Conservation (phyloP, 2,113 vertebrate species). For the Hucho hucho region DNA sequence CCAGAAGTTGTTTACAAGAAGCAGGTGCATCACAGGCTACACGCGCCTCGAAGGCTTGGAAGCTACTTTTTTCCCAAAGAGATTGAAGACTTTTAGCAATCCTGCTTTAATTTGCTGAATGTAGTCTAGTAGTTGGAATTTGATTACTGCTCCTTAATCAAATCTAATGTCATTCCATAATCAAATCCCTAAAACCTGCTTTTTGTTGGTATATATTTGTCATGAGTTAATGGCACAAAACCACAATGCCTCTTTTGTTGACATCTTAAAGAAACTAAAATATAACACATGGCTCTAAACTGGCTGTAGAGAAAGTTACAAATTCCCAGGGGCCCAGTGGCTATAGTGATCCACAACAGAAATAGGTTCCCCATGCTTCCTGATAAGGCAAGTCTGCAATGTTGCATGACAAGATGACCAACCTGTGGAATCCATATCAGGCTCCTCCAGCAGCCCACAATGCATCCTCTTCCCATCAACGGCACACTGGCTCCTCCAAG, state of each 20-base stretch:
- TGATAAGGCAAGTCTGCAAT: slow-evolving; percentile 7
- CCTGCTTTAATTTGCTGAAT: too few relatives aligned
- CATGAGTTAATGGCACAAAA: not conserved
- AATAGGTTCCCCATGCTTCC: slow-evolving; percentile 44
- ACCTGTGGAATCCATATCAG: slow-evolving; percentile 99
- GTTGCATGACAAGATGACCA: slow-evolving; percentile 69
- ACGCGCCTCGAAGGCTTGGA: not conserved
- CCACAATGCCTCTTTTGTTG: slow-evolving; percentile 4
- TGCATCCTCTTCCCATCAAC: slow-evolving; percentile 99
- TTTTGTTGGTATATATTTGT: not conserved
- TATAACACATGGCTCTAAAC: slow-evolving; percentile 1
- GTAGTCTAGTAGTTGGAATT: too few relatives aligned
- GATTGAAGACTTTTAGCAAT: not conserved
- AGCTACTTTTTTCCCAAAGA: not conserved
- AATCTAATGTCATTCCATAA: not conserved
- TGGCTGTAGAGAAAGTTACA: slow-evolving; percentile 32
- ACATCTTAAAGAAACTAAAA: slow-evolving; percentile 9
- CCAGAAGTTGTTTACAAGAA: slow-evolving; percentile 14
- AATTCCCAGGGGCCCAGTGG: slow-evolving; percentile 24
- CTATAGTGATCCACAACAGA: slow-evolving; percentile 18
- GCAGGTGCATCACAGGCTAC: slow-evolving; percentile 4
- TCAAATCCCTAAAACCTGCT: not conserved
- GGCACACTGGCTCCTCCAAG: slow-evolving; percentile 81
- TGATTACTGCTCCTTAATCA: too few relatives aligned
- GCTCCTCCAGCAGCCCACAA: slow-evolving; percentile 98